Conservation (phyloP, 2,888 invertebrate genomes). For the Orthosia incerta region DNA sequence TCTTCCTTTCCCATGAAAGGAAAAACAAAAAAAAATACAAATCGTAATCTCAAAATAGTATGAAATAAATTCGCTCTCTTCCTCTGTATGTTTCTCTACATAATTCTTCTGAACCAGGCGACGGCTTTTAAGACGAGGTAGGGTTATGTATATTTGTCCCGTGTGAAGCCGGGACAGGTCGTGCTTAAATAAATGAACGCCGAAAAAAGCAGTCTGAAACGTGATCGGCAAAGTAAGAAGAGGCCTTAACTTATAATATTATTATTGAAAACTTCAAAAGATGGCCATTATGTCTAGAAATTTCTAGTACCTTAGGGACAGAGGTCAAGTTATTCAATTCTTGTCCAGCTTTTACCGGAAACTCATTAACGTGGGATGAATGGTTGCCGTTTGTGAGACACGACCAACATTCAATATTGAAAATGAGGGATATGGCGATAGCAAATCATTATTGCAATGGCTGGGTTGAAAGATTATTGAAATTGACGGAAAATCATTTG, state of each 20-base stretch:
- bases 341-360: constrained; percentile 56
- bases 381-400: constrained; percentile 46
- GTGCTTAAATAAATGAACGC: not conserved
- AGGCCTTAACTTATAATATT: not conserved
- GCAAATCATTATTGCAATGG: constrained; percentile 9
- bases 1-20: not conserved
- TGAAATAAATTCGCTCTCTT: no score
- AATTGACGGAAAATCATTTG: not conserved
- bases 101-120: no score
- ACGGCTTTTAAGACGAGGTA: no score
- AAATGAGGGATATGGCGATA: constrained; percentile 21
- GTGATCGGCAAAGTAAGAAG: not conserved
- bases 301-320: constrained; percentile 36
- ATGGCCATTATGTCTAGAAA: constrained; percentile 42
- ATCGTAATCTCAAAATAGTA: no score
- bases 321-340: constrained; percentile 58
- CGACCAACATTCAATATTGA: constrained; percentile 36
- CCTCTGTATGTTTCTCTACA: no score
- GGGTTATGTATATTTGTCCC: no score
- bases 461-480: not conserved
- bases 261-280: constrained; percentile 29
- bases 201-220: not conserved
- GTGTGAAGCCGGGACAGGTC: no score
- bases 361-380: constrained; percentile 54
- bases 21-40: not conserved